Percentiles rank a stretch among this genome's conserved stretches.
Conservation (phyloP, 2,113 vertebrate species). For the Chascanopsetta lugubris region DNA sequence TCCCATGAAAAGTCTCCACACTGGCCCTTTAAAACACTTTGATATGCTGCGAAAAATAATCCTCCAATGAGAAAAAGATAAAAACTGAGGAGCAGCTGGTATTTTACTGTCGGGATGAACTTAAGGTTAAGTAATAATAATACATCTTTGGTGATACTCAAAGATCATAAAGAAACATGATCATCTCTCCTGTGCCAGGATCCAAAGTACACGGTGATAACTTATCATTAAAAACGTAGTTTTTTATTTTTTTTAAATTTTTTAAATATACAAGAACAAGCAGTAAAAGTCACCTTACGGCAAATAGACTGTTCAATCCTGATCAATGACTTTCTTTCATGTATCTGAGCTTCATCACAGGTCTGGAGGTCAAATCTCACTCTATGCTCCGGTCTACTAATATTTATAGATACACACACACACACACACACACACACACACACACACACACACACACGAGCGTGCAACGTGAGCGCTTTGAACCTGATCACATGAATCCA, state of each 20-base stretch:
- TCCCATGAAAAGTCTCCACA: too few species aligned
- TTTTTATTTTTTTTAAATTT: neutral
- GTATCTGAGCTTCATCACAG: neutral
- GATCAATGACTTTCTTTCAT: slow-evolving; percentile 24
- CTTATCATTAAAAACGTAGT: neutral
- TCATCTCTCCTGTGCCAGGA: neutral
- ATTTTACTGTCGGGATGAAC: slow-evolving; percentile 7
- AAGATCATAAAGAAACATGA: neutral
- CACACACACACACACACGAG: neutral
- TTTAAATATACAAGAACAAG: slow-evolving; percentile 1
- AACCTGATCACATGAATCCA: slow-evolving; percentile 34
- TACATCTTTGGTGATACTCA: slow-evolving; percentile 11
- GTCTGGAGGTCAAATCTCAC: neutral
- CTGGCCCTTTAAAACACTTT: neutral
- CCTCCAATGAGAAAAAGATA: neutral
- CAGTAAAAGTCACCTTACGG: neutral
- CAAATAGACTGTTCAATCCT: neutral
- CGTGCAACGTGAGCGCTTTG: slow-evolving; percentile 1
- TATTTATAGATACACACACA: slow-evolving; percentile 14
- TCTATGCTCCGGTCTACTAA: neutral
- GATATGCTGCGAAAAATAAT: neutral
- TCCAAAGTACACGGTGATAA: neutral
- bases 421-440: slow-evolving; percentile 3
- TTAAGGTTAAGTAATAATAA: slow-evolving; percentile 14
- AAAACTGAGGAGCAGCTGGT: slow-evolving; percentile 5